Conservation (phyloP, 2,113 vertebrate species). For the Dicentrarchus labrax region DNA sequence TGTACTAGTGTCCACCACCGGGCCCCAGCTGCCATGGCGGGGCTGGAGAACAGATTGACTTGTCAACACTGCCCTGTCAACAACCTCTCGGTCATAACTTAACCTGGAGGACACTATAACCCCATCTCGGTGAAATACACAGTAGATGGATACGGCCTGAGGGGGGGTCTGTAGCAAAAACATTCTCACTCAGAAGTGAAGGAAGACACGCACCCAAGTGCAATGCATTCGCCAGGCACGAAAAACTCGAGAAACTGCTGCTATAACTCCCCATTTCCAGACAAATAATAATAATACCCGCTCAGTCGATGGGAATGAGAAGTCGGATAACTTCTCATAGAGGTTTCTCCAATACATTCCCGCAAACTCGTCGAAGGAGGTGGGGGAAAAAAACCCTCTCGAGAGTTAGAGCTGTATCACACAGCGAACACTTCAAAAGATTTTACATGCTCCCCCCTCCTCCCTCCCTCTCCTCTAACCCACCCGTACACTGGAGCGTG, state of each 20-base stretch:
- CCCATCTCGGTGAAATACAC: constrained; percentile 29
- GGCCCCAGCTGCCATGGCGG: constrained; percentile 67
- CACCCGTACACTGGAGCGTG: constrained; percentile 34
- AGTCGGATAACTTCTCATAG: constrained; percentile 3
- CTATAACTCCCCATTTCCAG: background rate
- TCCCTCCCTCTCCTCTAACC: background rate
- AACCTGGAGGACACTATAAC: constrained; percentile 23
- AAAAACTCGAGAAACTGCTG: background rate
- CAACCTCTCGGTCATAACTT: constrained; percentile 51
- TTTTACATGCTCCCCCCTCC: constrained; percentile 3
- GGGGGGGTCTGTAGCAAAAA: constrained; percentile 16
- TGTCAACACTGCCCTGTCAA: constrained; percentile 68
- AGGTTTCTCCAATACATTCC: constrained; percentile 5
- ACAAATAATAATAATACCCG: background rate
- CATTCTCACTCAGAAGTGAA: constrained; percentile 27
- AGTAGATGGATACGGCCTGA: constrained; percentile 24
- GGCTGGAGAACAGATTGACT: constrained; percentile 43
- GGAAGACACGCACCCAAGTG: background rate
- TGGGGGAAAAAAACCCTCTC: background rate
- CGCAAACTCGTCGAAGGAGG: background rate
- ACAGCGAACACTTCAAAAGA: background rate
- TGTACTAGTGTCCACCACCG: constrained; percentile 26
- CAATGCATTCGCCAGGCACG: constrained; percentile 9
- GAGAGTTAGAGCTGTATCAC: background rate
- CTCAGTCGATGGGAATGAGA: constrained; percentile 16